phyloP scores from a whole-genome alignment of 2,113 vertebrate genomes.

The Agapornis roseicollis region DNA sequence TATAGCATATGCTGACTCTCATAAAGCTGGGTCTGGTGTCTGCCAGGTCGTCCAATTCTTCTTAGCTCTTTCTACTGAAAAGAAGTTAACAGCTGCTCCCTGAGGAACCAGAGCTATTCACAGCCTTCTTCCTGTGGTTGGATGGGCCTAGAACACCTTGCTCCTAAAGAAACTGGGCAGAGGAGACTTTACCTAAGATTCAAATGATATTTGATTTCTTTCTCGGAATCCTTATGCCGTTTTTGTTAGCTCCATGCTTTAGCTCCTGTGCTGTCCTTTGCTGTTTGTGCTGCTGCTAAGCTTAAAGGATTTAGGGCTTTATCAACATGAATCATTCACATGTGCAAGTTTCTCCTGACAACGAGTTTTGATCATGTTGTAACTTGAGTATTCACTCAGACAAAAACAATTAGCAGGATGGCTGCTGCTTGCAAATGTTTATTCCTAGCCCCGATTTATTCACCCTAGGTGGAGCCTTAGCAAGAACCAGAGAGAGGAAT shows the following conservation, averaged over 20 bases:
- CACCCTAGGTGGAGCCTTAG: slow-evolving; percentile 6
- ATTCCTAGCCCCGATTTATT: slow-evolving; percentile 18
- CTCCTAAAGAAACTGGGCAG: not conserved
- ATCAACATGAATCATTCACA: slow-evolving; percentile 41
- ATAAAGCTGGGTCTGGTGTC: not conserved
- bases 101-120: not conserved
- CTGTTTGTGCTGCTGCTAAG: not conserved
- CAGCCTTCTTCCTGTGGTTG: not conserved
- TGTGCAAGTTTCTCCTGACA: slow-evolving; percentile 11
- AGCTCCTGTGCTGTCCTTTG: not conserved
- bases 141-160: not conserved
- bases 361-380: not conserved
- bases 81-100: not conserved
- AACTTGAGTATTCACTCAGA: slow-evolving; percentile 45
- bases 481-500: not conserved
- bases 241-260: not conserved
- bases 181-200: not conserved
- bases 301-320: slow-evolving; percentile 10
- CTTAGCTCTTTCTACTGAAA: not conserved
- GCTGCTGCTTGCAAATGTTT: slow-evolving; percentile 23
- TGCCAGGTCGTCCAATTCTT: not conserved
- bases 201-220: not conserved
- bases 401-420: slow-evolving; percentile 42
- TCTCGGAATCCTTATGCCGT: not conserved
- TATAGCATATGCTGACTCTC: not conserved